These are phyloP conservation scores for Acanthurus tractus DNA, from an alignment of 2,797 vertebrate species.

Conservation along the genomic window DNA sequence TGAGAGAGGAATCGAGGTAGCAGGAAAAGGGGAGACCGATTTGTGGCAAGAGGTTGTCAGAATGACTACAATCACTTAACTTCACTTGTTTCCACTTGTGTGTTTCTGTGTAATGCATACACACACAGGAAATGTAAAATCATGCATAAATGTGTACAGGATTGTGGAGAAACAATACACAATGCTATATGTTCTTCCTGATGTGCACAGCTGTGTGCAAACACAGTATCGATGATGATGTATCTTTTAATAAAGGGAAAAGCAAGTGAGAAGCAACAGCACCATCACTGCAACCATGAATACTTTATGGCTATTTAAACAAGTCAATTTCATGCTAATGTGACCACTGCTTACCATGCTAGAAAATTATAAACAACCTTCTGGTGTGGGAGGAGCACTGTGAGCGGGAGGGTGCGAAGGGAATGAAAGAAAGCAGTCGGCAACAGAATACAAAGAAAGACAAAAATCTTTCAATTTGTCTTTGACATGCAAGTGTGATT, in stretches of 20 bases:
- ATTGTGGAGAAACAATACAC: conserved; percentile 10
- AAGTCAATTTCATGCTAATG: conserved; percentile 88
- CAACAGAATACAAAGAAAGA: conserved; percentile 15
- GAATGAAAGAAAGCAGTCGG: conserved; percentile 19
- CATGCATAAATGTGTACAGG: conserved; percentile 1
- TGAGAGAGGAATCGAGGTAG: conserved; percentile 19
- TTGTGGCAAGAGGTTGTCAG: conserved; percentile 31
- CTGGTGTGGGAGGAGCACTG: conserved; percentile 37
- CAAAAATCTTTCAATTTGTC: conserved; percentile 4
- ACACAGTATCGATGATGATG: conserved; percentile 60
- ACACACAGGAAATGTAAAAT: neutral
- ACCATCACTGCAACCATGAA: conserved; percentile 63
- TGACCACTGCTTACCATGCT: conserved; percentile 81
- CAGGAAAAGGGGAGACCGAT: conserved; percentile 32
- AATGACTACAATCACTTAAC: conserved; percentile 50
- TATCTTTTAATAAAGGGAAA: conserved; percentile 65
- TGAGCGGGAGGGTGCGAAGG: conserved; percentile 18
- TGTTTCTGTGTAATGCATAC: neutral
- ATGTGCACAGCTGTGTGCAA: neutral
- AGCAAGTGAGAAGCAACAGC: conserved; percentile 51
- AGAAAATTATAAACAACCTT: conserved; percentile 77
- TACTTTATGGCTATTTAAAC: conserved; percentile 85
- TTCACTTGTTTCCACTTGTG: conserved; percentile 14
- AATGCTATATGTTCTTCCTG: conserved; percentile 2
- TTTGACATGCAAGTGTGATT: neutral